Evolutionary conservation across 2,888 invertebrate genomes (phyloP), one percentile per base, ranked within the genome.

Genomic region (Hydropsyche betteni): DNA sequence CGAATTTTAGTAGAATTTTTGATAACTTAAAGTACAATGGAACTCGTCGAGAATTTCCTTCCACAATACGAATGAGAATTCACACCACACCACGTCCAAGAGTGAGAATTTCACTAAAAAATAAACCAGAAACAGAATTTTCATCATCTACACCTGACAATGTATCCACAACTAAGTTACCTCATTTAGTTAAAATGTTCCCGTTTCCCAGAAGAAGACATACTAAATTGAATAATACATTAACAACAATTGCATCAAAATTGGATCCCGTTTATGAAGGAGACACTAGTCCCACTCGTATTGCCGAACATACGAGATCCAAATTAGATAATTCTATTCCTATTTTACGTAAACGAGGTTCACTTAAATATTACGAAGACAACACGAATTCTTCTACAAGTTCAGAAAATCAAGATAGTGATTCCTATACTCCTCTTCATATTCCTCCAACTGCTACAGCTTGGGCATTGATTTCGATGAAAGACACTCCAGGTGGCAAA

Each of bases 371-470:
- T 79, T 82, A 82, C 0, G 81, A 85, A 14, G 83, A 85, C 10
- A 81, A 82, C 4, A 80, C 79, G 6, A 84, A 84, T 12, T 33
- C 24, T 4, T 5, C 61, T 12, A 64, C 64, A 10, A 36, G 34
- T 36, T 53, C 52, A 24, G 53, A 70, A 70, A 34, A 33, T 2
- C 85, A 84, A 74, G 73, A 33, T 36, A 50, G 61, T 12, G 76
- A 82, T 1, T 83, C 82, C 72, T 24, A 24, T 24, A 86, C 86
- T 38, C 81, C 77, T 14, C 79, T 87, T 80, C 86, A 86, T 78
- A 86, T 88, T 77, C 88, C 88, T 10, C 86, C 87, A 5, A 86
- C 88, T 0, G 83, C 87, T 5, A 86, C 87, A 4, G 88, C 87
- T 0, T 88, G 88, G 88, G 87, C 88, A 0, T 80, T 89, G 51